Evolutionary conservation across 1,140 invertebrate genomes (phyloP).

Genomic region (Anoplolepis gracilipes): DNA sequence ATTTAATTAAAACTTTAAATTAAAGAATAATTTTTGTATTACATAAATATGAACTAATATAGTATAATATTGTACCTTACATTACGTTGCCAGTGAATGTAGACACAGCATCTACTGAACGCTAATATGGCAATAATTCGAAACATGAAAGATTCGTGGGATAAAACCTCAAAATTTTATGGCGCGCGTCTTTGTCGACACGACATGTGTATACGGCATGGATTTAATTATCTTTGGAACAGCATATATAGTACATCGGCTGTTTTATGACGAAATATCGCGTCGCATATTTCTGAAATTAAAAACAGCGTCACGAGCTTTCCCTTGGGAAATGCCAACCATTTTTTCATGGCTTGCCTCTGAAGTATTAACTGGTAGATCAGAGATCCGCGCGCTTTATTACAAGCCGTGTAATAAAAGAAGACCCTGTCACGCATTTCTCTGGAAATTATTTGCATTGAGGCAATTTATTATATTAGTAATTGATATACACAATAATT

Average conservation of each 20-base stretch:
- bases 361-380: conserved; percentile 29
- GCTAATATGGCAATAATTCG: neutral
- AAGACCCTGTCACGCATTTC: neutral
- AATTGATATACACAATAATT: conserved; percentile 6
- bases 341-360: conserved; percentile 19
- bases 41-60: neutral
- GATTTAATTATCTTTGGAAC: conserved; percentile 31
- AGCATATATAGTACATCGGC: neutral
- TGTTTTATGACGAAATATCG: conserved; percentile 35
- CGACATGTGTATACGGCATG: neutral
- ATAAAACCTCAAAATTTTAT: neutral
- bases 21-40: neutral
- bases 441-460: neutral
- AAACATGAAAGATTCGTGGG: conserved; percentile 3
- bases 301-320: conserved; percentile 19
- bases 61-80: neutral
- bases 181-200: neutral
- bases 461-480: conserved; percentile 1
- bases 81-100: neutral
- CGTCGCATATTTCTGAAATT: conserved; percentile 43
- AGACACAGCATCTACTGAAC: neutral
- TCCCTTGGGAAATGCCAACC: neutral
- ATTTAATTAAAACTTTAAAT: neutral
- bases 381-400: conserved; percentile 26
- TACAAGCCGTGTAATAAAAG: conserved; percentile 21